These are phyloP conservation scores for Salvelinus fontinalis DNA, from an alignment of 2,113 vertebrate genomes.

Conservation along the genomic window DNA sequence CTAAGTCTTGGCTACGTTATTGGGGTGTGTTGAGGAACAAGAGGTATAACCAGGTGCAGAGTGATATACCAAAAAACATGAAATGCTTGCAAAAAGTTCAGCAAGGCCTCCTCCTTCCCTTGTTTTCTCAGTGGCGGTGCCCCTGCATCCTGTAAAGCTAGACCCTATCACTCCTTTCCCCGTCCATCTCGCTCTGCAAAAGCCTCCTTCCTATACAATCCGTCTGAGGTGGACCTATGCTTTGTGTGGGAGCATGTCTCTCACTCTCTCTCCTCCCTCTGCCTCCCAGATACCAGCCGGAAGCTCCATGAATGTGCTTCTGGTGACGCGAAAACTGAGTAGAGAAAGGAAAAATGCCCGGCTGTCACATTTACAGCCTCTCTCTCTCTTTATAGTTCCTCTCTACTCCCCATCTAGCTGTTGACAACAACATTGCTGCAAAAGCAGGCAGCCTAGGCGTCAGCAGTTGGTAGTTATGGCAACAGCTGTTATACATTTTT, in stretches of 20 bases:
- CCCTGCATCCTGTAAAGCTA: too few species aligned
- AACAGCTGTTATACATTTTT: conserved; percentile 51
- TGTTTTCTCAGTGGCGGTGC: too few species aligned
- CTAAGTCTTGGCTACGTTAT: too few species aligned
- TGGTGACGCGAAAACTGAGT: conserved; percentile 30
- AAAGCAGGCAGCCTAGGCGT: conserved; percentile 33
- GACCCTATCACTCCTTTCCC: neutral
- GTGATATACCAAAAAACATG: too few species aligned
- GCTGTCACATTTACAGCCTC: neutral
- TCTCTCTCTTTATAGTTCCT: conserved; percentile 14
- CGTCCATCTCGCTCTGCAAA: conserved; percentile 35
- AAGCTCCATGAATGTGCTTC: conserved; percentile 69
- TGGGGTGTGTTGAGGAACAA: too few species aligned
- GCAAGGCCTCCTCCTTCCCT: too few species aligned
- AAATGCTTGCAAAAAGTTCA: too few species aligned
- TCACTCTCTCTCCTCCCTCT: conserved; percentile 37
- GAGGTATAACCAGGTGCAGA: too few species aligned
- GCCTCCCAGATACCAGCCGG: conserved; percentile 53
- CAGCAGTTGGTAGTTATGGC: conserved; percentile 60
- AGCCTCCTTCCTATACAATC: conserved; percentile 19
- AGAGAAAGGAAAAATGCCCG: conserved; percentile 26
- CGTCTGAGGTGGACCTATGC: conserved; percentile 53
- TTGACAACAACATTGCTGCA: conserved; percentile 54
- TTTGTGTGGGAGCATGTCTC: conserved; percentile 53
- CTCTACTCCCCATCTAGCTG: conserved; percentile 26